A percentile compares a stretch with the other conserved stretches of the same genome.
phyloP scores from a whole-genome alignment of 2,113 vertebrate species.

The Ptychochromis oligacanthus region DNA sequence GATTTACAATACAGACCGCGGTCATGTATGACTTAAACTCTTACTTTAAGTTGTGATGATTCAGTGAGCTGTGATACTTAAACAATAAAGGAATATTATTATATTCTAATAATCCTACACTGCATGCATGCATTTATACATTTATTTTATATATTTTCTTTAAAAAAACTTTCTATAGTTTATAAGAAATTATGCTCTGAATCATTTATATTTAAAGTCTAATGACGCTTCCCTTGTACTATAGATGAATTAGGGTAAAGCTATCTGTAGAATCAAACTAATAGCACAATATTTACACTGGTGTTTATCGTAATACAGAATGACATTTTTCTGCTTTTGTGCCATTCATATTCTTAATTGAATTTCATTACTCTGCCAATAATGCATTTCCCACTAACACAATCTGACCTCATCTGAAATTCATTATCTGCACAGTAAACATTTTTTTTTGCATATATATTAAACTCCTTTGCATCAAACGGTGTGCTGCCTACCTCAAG shows the following conservation, averaged over 20 bases:
- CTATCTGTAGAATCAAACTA: background rate
- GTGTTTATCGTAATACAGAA: slow-evolving; percentile 20
- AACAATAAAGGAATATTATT: background rate
- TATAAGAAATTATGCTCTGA: background rate
- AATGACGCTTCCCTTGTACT: background rate
- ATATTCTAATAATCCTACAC: too few relatives aligned
- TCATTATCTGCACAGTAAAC: slow-evolving; percentile 71
- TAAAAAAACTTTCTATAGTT: background rate
- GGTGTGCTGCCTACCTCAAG: slow-evolving; percentile 48
- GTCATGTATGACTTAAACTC: background rate
- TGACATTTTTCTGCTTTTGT: slow-evolving; percentile 21
- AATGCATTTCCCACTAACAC: slow-evolving; percentile 58
- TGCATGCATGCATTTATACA: background rate
- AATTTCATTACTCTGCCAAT: slow-evolving; percentile 56
- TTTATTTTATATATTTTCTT: background rate
- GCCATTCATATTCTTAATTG: slow-evolving; percentile 58
- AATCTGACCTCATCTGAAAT: slow-evolving; percentile 67
- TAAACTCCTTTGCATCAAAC: slow-evolving; percentile 59
- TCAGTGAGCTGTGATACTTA: background rate
- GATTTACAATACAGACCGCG: background rate
- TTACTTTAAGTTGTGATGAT: background rate
- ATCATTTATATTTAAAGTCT: background rate
- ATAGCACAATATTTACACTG: background rate
- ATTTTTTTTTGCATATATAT: slow-evolving; percentile 76
- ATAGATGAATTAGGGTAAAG: background rate